These are phyloP conservation scores for Oxytorus armatus DNA, from an alignment of 2,888 invertebrate genomes.

Conservation along the genomic window DNA sequence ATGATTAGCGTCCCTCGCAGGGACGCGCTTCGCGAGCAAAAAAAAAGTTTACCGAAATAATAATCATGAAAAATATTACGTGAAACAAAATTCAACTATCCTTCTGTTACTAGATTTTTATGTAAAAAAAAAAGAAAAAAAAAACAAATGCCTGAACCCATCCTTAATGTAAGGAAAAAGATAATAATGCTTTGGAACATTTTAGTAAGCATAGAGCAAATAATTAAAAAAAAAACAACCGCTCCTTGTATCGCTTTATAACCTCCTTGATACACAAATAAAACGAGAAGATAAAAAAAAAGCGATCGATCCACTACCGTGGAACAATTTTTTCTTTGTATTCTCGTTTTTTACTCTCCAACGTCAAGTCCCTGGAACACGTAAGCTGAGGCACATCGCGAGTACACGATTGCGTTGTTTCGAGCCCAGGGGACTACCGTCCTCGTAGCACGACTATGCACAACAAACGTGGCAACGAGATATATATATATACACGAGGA, in stretches of 20 bases:
- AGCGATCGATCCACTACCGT: background rate
- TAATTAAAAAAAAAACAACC: background rate
- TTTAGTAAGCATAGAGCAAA: too few species aligned
- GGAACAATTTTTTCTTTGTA: background rate
- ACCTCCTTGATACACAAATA: too few species aligned
- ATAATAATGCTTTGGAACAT: too few species aligned
- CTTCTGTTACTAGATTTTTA: background rate
- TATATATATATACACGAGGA: constrained; percentile 28
- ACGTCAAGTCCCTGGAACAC: constrained; percentile 72
- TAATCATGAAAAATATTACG: constrained; percentile 17
- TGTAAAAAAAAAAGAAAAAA: too few species aligned
- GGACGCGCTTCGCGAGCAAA: constrained; percentile 71
- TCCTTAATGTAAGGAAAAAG: constrained; percentile 7
- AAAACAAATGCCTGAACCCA: too few species aligned
- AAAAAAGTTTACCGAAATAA: constrained; percentile 35
- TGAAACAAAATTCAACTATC: background rate
- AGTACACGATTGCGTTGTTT: constrained; percentile 76
- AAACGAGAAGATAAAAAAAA: background rate
- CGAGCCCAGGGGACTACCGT: constrained; percentile 44
- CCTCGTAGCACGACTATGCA: constrained; percentile 52
- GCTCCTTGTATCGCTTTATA: too few species aligned
- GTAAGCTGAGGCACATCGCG: constrained; percentile 80
- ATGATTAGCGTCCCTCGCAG: constrained; percentile 82
- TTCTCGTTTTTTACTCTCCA: background rate
- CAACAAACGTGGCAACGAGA: constrained; percentile 8